Evolutionary conservation across 35 echinoderm and acorn worm genomes (phyloP), one percentile per base, ranked within the genome.

Genomic region (Anneissia japonica): DNA sequence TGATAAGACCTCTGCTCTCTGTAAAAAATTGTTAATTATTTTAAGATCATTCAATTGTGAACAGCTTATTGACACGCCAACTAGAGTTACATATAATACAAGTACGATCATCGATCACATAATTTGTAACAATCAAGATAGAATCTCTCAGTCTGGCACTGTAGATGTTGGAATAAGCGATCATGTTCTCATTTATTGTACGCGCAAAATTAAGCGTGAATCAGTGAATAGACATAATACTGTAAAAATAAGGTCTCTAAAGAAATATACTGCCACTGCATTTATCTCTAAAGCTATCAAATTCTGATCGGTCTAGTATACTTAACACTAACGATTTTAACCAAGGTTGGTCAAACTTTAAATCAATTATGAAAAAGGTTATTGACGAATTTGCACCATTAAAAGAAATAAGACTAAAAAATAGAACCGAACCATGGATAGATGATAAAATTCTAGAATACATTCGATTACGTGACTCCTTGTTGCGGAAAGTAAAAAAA

Each of bases 181-280:
- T 31, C 76, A 32, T 32, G 26, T 78, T 36, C 76, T 78, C 36
- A 32, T 78, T 35, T 78, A 78, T 78, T 78, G 76, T 32, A 78
- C 76, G 13, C 31, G 76, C 23, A 78, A 78, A 36, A 78, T 78
- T 16, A 4, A 26, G 13, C 26, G 13, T 30, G 23, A 13, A 13
- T 31, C 32, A 78, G 32, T 32, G 14, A 78, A 78, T 36, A 32
- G 32, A 35, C 76, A 78, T 31, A 78, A 78, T 36, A 32, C 31
- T 75, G 38, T 79, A 12, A 79, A 79, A 79, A 37, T 79, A 21
- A 34, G 77, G 34, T 10, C 1, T 36, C n/a, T 79, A 36, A 79
- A 26, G 12, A 36, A 35, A 36, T 36, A 79, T 26, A 79, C 11
- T 3, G 38, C 34, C 30, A 37, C 34, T 26, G 38, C 34, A 26